These are phyloP conservation scores for Cryptocephalus primarius DNA, from an alignment of 2,888 invertebrate species.

Conservation along the genomic window DNA sequence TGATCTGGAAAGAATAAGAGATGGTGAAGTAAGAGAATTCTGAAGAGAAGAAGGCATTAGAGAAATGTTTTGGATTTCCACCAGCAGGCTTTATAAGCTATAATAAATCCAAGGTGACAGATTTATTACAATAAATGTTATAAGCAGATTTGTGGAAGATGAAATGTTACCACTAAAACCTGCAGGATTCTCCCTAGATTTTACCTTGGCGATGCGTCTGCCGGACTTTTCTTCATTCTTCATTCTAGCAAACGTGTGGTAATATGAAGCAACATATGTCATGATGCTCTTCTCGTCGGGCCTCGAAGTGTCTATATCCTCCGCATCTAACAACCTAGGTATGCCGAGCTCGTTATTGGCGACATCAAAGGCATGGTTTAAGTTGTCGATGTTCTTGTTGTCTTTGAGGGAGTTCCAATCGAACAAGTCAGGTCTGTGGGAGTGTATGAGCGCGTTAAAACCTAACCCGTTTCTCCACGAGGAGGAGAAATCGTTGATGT, in stretches of 20 bases:
- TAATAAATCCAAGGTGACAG: background rate
- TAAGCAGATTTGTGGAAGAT: too few relatives aligned
- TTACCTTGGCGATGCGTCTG: conserved; percentile 91
- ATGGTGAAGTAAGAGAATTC: background rate
- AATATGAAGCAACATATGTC: conserved; percentile 97
- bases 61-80: too few relatives aligned
- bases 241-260: conserved; percentile 98
- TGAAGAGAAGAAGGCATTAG: too few relatives aligned
- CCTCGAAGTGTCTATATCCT: conserved; percentile 86
- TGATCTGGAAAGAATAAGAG: conserved; percentile 53
- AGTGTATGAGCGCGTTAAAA: conserved; percentile 97
- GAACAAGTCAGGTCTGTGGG: conserved; percentile 93
- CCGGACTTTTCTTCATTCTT: conserved; percentile 98
- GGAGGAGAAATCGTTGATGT: conserved; percentile 80
- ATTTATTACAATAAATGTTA: background rate
- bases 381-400: conserved; percentile 81
- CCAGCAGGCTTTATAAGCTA: too few relatives aligned
- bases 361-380: conserved; percentile 95
- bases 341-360: conserved; percentile 91
- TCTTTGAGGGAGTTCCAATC: conserved; percentile 73
- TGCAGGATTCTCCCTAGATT: conserved; percentile 14
- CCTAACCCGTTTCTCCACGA: conserved; percentile 96
- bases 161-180: too few relatives aligned
- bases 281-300: conserved; percentile 98
- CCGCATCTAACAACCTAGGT: conserved; percentile 85